A percentile compares a stretch with the other conserved stretches of the same genome.
These are phyloP conservation scores for Monomorium pharaonis DNA, from an alignment of 1,140 invertebrate species.

Conservation along the genomic window DNA sequence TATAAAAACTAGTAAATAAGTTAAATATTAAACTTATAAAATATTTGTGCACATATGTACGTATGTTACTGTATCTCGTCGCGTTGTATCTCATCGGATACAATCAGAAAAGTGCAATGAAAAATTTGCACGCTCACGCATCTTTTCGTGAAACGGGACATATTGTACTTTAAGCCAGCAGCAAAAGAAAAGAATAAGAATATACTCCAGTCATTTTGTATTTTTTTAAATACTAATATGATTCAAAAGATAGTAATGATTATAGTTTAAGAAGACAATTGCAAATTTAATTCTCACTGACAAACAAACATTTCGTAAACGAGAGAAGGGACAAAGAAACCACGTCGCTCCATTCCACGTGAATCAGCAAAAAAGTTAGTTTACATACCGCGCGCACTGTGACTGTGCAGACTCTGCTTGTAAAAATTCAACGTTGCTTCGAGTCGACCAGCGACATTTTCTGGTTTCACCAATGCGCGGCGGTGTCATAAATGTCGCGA, in stretches of 20 bases:
- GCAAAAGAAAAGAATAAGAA: no score
- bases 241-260: background rate
- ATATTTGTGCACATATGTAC: no score
- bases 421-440: constrained; percentile 19
- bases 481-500: constrained; percentile 33
- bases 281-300: background rate
- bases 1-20: no score
- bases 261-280: background rate
- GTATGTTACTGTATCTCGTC: no score
- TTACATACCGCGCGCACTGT: background rate
- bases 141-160: no score
- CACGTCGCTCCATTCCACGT: background rate
- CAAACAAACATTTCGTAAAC: background rate
- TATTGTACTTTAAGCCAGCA: no score
- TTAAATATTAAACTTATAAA: no score
- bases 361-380: constrained; percentile 2
- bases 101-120: no score
- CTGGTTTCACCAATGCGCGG: constrained; percentile 7
- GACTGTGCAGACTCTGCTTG: background rate
- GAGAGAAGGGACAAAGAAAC: background rate
- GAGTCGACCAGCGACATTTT: constrained; percentile 7
- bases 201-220: no score
- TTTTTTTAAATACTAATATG: no score
- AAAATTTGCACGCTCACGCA: no score
- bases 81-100: no score